phyloP scores from a whole-genome alignment of 2,113 vertebrate genomes.

The Percina caprodes region DNA sequence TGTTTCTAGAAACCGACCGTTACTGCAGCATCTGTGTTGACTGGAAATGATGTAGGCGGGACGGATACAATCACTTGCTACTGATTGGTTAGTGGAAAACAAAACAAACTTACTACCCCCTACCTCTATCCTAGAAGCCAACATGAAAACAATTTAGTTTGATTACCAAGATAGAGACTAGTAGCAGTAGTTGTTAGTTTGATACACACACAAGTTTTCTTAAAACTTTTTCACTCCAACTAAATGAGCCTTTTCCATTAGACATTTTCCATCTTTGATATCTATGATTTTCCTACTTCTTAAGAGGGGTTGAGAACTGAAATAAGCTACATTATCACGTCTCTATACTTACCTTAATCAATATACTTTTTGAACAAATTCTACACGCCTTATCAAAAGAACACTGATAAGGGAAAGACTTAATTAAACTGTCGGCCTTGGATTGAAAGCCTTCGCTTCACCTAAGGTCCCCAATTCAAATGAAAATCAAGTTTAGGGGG shows the following conservation, averaged over 20 bases:
- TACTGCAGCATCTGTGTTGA: background rate
- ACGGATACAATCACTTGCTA: no score
- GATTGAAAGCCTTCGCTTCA: constrained; percentile 55
- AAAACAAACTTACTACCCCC: no score
- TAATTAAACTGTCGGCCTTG: constrained; percentile 36
- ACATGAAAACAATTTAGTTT: background rate
- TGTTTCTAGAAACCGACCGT: background rate
- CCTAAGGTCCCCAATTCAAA: constrained; percentile 42
- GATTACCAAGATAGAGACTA: background rate
- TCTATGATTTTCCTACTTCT: background rate
- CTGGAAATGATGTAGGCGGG: no score
- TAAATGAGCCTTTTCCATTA: background rate
- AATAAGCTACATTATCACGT: constrained; percentile 36
- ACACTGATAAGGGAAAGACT: constrained; percentile 50
- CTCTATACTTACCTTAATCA: constrained; percentile 34
- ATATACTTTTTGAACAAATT: constrained; percentile 49
- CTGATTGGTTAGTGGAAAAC: no score
- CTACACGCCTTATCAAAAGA: constrained; percentile 50
- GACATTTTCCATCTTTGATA: constrained; percentile 8
- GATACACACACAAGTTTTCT: no score
- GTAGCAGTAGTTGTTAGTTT: background rate
- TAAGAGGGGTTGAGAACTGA: background rate
- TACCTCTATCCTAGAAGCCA: no score
- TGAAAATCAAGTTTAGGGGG: constrained; percentile 59
- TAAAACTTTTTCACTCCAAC: background rate